Percentiles rank a stretch among this genome's conserved stretches.
Conservation (phyloP, 2,113 vertebrate species). For the Cervus canadensis region DNA sequence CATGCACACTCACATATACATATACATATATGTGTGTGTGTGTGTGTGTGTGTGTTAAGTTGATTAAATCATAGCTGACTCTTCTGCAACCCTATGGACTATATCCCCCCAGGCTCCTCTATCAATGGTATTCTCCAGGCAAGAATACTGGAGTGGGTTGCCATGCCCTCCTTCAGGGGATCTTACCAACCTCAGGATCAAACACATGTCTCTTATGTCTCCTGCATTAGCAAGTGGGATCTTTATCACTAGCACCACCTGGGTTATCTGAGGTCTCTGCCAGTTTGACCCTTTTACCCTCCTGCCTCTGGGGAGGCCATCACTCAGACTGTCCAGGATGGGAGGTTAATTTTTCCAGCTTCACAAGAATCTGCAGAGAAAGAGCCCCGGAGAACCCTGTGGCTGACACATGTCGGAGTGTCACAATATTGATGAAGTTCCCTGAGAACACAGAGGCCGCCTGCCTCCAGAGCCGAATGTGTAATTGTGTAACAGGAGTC, state of each 20-base stretch:
- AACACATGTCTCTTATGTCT: not conserved
- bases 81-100: not conserved
- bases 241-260: not conserved
- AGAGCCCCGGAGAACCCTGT: not conserved
- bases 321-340: not conserved
- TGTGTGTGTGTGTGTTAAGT: not conserved
- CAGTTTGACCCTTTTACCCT: not conserved
- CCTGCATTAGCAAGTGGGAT: not conserved
- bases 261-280: not conserved
- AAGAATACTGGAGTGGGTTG: not conserved
- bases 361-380: not conserved
- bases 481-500: not conserved
- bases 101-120: not conserved
- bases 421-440: conserved; percentile 33
- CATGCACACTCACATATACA: not conserved
- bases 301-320: not conserved
- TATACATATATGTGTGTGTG: not conserved
- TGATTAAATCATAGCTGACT: not conserved
- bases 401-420: not conserved
- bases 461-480: not conserved
- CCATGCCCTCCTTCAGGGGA: not conserved
- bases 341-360: not conserved
- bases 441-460: not conserved
- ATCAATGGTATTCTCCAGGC: not conserved
- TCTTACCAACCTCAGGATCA: not conserved